Percentiles rank a stretch among this genome's conserved stretches.
phyloP scores from a whole-genome alignment of 1,140 invertebrate species.

The Lepidurus apus region DNA sequence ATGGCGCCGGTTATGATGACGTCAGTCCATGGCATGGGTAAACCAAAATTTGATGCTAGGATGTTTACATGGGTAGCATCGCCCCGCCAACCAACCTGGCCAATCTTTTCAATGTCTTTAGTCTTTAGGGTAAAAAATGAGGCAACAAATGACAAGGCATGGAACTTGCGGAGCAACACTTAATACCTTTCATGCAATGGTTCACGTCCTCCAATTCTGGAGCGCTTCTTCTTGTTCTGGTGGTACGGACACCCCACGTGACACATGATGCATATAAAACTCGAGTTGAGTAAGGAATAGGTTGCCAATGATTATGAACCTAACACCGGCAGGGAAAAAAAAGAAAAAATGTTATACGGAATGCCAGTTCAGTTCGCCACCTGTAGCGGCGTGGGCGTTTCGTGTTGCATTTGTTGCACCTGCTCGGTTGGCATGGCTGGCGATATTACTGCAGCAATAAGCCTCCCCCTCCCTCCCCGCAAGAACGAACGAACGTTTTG shows the following conservation, averaged over 20 bases:
- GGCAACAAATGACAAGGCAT: too few relatives aligned
- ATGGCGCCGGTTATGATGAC: too few relatives aligned
- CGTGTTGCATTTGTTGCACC: not conserved
- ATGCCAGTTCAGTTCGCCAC: conserved; percentile 12
- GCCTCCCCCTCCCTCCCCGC: not conserved
- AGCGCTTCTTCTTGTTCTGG: not conserved
- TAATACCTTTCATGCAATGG: too few relatives aligned
- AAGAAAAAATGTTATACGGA: not conserved
- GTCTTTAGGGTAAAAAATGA: too few relatives aligned
- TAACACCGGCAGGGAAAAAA: not conserved
- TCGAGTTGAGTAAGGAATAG: not conserved
- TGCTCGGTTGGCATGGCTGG: conserved; percentile 11
- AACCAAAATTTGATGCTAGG: too few relatives aligned
- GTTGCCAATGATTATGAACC: not conserved
- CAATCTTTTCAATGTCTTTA: too few relatives aligned
- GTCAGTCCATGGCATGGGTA: too few relatives aligned
- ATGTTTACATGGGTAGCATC: too few relatives aligned
- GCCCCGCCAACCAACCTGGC: too few relatives aligned
- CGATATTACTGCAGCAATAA: conserved; percentile 9
- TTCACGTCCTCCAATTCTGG: too few relatives aligned
- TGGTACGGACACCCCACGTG: not conserved
- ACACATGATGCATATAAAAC: not conserved
- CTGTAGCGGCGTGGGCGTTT: conserved; percentile 13
- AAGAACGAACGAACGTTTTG: not conserved
- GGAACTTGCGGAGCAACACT: too few relatives aligned